Base-by-base conservation (phyloP, 2,888 invertebrate genomes). In the Cephus pygmeus region DNA sequence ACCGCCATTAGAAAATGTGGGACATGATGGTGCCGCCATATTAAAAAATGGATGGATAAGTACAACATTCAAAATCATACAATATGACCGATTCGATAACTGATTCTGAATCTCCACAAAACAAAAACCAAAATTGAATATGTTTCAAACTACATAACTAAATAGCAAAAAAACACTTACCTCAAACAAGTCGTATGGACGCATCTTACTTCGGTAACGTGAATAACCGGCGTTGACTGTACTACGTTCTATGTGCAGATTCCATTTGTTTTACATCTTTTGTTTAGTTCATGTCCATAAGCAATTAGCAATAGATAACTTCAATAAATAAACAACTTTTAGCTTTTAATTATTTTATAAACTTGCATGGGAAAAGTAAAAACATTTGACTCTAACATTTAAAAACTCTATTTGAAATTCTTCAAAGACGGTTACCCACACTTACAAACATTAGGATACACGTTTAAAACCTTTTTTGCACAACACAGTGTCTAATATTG, bases 31-130 rank as follows among this genome's bases (percentile, higher is more conserved):
- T 31, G 71, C 12, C 71, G 31, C 71, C 71, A 71, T 34, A 56
- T 56, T 9, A 56, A 56, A 56, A 56, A 56, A 56, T 56, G 56
- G 56, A 23, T 56, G 56, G 56, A 6, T 56, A 56, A 23, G 23
- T 56, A 23, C 56, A 15, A 56, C 23, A 56, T 82, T 73, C 23
- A 56, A 56, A 56, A 6, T 56, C 23, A 56, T 40, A 15, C 56
- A 56, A 56, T 23, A 23, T 56, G 1, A 56, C 9, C 56, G 6
- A 56, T 56, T 15, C 23, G 1, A 56, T 56, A 3, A 23, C 56
- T 23, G 56, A 23, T 56, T 56, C 6, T 15, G 23, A 23, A 56
- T 56, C 6, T 23, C 2, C 2, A 56, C 6, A 1, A 56, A 56
- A 0, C 9, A 9, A 23, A 56, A 56, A 23, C 56, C 1, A 56